A percentile compares a stretch with the other conserved stretches of the same genome.
phyloP scores from a whole-genome alignment of 1,140 invertebrate genomes.

The Heliothis subflexa region DNA sequence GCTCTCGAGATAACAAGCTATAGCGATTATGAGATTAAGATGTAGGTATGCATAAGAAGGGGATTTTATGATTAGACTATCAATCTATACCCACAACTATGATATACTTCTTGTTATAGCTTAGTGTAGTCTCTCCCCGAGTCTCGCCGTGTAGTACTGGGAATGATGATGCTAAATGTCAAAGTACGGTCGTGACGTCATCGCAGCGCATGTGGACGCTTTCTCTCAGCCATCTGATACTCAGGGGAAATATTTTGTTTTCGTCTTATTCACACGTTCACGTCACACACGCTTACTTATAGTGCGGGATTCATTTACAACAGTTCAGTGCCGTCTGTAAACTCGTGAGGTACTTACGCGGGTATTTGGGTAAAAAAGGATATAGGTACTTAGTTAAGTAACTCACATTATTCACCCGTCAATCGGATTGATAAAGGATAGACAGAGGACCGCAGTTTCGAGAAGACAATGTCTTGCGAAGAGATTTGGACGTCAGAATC shows the following conservation, averaged over 20 bases:
- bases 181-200: conserved; percentile 4
- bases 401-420: background rate
- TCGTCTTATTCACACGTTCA: background rate
- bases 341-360: background rate
- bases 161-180: background rate
- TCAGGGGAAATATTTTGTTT: background rate
- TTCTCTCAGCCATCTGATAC: background rate
- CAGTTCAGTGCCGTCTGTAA: too few relatives aligned
- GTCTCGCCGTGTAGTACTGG: background rate
- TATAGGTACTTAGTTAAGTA: background rate
- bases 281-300: background rate
- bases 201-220: background rate
- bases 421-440: background rate
- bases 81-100: too few relatives aligned
- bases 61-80: too few relatives aligned
- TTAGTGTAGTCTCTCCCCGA: background rate
- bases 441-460: background rate
- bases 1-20: too few relatives aligned
- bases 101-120: background rate
- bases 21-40: too few relatives aligned
- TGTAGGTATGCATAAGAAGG: too few relatives aligned
- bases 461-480: background rate
- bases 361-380: background rate
- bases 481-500: background rate
- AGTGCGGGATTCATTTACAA: background rate